Evolutionary conservation across 1,140 invertebrate genomes (phyloP), one percentile per base, ranked within the genome.

Genomic region (Amyelois transitella): DNA sequence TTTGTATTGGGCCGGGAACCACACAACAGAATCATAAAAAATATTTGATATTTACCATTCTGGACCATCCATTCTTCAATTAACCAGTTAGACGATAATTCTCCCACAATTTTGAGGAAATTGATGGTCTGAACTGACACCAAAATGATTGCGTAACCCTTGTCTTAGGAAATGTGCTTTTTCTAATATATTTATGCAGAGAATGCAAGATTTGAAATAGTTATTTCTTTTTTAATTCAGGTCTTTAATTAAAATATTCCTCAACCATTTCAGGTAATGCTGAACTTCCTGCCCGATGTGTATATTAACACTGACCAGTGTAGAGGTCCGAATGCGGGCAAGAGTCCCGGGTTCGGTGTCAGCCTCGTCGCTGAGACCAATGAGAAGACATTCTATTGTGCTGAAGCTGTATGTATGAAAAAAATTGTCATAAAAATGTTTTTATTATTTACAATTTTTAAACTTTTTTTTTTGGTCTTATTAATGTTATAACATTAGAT

Each of bases 281-380:
- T 98, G 1, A 95, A 98, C 45, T 99, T 96, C 81, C 75, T 99
- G 22, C 95, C 97, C 7, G 98, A 99, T 89, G 93, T 99, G 53
- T 99, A 98, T 75, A 96, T 99, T 62, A 94, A 95, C 72, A 95
- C 96, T 14, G 98, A 99, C 90, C 96, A 97, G 81, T 92, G 93
- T 72, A 94, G 94, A 80, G 96, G 97, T 19, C 91, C 92, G 54
- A 91, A 93, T 60, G 93, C 95, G 45, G 97, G 98, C 58, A 96
- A 95, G 91, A 97, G 93, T 75, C 94, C 94, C 14, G 94, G 96
- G 1, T 99, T 96, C 89, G 97, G 97, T n/a, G 90, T 99, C 44
- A 96, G 94, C 67, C 83, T 99, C 53, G 91, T 94, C 12, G 97
- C 98, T 0, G 97, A 99, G 89, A 99, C 97, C 1, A 98, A 94